phyloP scores from a whole-genome alignment of 2,113 vertebrate genomes.

The Equus przewalskii region DNA sequence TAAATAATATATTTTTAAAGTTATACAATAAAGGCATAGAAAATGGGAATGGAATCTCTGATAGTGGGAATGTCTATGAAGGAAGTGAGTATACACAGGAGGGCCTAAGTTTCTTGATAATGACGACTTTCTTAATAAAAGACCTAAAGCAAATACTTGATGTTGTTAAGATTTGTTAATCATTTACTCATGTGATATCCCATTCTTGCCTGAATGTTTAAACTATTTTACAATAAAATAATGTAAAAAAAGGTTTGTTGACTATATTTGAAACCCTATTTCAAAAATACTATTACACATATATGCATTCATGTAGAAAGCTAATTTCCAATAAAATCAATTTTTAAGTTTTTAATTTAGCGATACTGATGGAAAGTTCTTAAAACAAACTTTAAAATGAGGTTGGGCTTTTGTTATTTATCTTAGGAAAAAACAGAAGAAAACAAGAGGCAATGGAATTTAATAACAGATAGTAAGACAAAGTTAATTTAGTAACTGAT shows the following conservation, averaged over 20 bases:
- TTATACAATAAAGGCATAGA: background rate
- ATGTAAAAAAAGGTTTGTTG: background rate
- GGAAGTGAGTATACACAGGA: background rate
- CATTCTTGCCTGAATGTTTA: background rate
- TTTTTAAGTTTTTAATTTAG: background rate
- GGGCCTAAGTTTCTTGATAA: background rate
- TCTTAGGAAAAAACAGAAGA: background rate
- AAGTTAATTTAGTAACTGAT: background rate
- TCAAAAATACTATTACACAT: background rate
- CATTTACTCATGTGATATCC: background rate
- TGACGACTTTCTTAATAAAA: background rate
- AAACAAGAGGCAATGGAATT: background rate
- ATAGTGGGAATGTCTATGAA: background rate
- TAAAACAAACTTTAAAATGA: background rate
- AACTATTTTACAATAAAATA: constrained; percentile 23
- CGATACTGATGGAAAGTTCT: background rate
- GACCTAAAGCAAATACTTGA: background rate
- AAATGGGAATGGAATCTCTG: background rate
- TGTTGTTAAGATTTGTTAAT: background rate
- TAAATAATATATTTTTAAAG: background rate
- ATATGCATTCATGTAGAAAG: background rate
- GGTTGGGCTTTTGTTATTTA: background rate
- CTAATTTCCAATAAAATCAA: background rate
- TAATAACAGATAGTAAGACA: background rate
- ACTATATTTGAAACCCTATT: background rate